Evolutionary conservation across 2,888 invertebrate genomes (phyloP), one percentile per base, ranked within the genome.

Genomic region (Cerastoderma edule): DNA sequence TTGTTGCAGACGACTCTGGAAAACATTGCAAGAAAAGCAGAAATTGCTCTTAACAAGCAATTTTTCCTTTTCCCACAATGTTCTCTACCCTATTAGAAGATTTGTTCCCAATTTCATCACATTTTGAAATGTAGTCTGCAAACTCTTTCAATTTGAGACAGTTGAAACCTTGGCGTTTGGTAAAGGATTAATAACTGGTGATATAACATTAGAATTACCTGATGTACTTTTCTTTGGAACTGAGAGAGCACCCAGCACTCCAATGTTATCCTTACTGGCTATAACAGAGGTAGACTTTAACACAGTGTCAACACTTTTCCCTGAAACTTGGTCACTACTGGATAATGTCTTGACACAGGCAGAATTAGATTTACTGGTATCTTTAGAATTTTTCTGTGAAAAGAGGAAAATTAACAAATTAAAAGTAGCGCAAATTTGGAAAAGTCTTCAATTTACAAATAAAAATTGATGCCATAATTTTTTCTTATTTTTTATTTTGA

Each of bases 351-450:
- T 50, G 13, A n/a, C 68, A 48, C 35, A 30, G 1, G 68, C 69
- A 54, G 54, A 39, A 39, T 48, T 72, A 22, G 65, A 57, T 48
- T 72, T 72, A 19, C 16, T 24, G 28, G 64, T 72, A 16, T 64
- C 65, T 28, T 72, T 72, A 13, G 64, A 56, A 27, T 65, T 74
- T 68, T 74, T 74, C 74, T 69, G 44, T 28, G 63, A 30, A 57
- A 39, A 39, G 27, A 64, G n/a, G 19, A 4, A 10, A 3, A 39
- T 24, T 44, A 2, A 19, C 16, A 19, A 22, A 19, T 44, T 13
- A 13, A 44, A 13, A 44, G 13, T 16, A 44, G 10, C 16, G 16
- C 44, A n/a, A 10, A 44, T 44, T 44, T 10, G 16, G 44, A 44
- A 16, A 16, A 13, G 32, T 46, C 28, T n/a, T n/a, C n/a, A n/a